Base-by-base conservation (phyloP, 2,888 invertebrate genomes). In the Aspidapion aeneum region DNA sequence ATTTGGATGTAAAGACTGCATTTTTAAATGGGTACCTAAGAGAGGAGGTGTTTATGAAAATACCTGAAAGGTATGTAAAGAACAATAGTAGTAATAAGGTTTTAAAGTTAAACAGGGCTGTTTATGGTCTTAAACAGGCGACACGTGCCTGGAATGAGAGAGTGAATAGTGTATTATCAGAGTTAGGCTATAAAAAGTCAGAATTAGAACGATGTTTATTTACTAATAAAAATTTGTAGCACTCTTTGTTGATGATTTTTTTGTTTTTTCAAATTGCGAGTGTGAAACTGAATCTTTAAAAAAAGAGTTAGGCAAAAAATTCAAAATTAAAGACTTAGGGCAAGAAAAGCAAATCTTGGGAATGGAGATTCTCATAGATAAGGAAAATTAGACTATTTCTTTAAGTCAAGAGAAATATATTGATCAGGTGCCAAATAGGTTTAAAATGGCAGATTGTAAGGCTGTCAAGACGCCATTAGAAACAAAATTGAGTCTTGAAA, bases 111-210 rank as follows among this genome's bases (percentile, higher is more conserved):
- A 66, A 69, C 12, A 68, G 57, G 55, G 69, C 69, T 1, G 58
- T 70, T 20, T 70, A 70, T 60, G 69, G 68, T 2, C 62, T 71
- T n/a, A 68, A 70, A 63, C 70, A 71, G 51, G 63, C 69, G 3
- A 59, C 64, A 20, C 61, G 63, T 55, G 66, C 65, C 12, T 69
- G 70, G 68, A 57, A 68, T 56, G 35, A 60, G 18, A 64, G 51
- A 49, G 65, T 70, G 21, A 63, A 69, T 60, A 59, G 61, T 5
- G 58, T 63, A 22, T 22, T 67, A 18, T 21, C 52, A 51, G 54
- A 61, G 18, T 52, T 62, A 21, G 57, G 35, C 1, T 57, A 22
- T 50, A 57, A 63, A 55, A 68, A 59, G 56, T 67, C 67, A 19
- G 50, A 68, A 9, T 63, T 59, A 18, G 70, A 69, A 62, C 64